These are phyloP conservation scores for Garrulus glandarius DNA, from an alignment of 2,797 vertebrate species.

Conservation along the genomic window DNA sequence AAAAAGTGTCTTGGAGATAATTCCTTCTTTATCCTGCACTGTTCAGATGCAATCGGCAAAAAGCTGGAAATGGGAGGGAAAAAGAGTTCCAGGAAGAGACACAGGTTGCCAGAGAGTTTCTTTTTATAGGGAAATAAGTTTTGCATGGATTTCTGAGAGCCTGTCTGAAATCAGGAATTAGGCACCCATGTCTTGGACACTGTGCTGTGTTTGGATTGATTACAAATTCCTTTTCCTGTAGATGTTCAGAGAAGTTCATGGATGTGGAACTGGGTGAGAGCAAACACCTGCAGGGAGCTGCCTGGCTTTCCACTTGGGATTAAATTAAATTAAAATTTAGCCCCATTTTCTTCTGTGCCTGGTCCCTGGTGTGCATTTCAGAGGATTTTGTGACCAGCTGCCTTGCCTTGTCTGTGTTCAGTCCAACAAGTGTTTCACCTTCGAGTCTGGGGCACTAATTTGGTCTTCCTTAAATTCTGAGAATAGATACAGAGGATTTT, in stretches of 20 bases:
- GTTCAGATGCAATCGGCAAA: background rate
- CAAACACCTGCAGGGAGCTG: background rate
- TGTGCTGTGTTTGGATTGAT: background rate
- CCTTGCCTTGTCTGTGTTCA: background rate
- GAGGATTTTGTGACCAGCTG: background rate
- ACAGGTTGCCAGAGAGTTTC: background rate
- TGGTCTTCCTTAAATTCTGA: background rate
- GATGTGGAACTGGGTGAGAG: background rate
- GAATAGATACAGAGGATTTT: background rate
- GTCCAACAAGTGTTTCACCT: background rate
- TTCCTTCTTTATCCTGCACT: background rate
- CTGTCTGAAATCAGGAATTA: background rate
- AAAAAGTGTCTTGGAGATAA: background rate
- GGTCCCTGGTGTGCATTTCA: background rate
- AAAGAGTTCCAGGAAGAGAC: background rate
- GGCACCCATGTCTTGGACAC: accelerated
- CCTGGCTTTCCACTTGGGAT: background rate
- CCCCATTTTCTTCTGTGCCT: background rate
- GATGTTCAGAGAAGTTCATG: background rate
- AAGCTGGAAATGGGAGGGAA: background rate
- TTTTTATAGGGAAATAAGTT: background rate
- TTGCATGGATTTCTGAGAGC: background rate
- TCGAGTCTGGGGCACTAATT: background rate
- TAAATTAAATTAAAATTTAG: background rate
- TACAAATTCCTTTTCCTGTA: background rate